Conservation (phyloP, 2,888 invertebrate species). For the Salpingus planirostris region DNA sequence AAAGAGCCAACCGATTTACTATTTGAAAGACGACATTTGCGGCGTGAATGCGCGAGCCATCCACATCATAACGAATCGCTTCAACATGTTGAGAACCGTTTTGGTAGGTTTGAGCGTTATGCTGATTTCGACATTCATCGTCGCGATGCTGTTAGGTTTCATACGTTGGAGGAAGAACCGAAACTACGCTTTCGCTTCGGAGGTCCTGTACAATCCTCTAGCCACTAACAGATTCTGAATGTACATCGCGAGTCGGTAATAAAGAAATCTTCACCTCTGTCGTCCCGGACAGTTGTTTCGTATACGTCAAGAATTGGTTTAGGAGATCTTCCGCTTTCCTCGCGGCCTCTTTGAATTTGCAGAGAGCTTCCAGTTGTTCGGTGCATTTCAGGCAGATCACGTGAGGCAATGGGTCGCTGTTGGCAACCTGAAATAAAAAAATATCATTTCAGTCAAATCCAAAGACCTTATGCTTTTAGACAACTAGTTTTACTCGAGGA, state of each 20-base stretch:
- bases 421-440: constrained; percentile 53
- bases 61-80: constrained; percentile 14
- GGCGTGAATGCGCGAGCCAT: constrained; percentile 12
- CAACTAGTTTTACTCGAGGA: too few relatives aligned
- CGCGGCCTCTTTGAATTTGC: constrained; percentile 68
- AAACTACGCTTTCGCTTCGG: constrained; percentile 29
- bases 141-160: constrained; percentile 26
- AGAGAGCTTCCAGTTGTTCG: constrained; percentile 64
- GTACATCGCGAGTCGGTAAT: background rate
- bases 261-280: constrained; percentile 52
- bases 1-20: constrained; percentile 21
- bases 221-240: constrained; percentile 4
- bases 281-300: constrained; percentile 56
- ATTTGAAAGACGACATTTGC: constrained; percentile 23
- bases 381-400: constrained; percentile 70
- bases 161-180: constrained; percentile 26
- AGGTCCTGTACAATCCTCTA: constrained; percentile 34
- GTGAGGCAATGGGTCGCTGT: constrained; percentile 66
- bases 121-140: constrained; percentile 20
- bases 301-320: constrained; percentile 66
- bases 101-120: constrained; percentile 26
- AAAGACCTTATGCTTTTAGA: too few relatives aligned
- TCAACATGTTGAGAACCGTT: constrained; percentile 25
- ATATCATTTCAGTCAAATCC: too few relatives aligned
- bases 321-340: constrained; percentile 67